Evolutionary conservation across 2,888 invertebrate species (phyloP).

Genomic region (Phania funesta): DNA sequence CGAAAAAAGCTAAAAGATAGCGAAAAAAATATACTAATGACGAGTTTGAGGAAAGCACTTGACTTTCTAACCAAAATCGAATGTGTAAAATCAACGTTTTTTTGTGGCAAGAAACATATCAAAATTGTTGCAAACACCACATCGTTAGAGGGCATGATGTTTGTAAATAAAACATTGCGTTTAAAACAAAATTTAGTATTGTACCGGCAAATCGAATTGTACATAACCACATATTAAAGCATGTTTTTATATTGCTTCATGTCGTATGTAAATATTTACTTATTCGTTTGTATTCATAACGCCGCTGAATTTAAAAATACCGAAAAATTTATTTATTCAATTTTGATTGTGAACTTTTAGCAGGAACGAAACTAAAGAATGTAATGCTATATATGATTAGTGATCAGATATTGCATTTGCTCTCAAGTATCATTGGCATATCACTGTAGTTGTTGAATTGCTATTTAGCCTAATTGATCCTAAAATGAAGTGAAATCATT

Average conservation of each 20-base stretch:
- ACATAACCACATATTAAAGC: slow-evolving; percentile 39
- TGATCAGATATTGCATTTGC: not conserved
- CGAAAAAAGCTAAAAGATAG: no score
- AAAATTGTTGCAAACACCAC: slow-evolving; percentile 51
- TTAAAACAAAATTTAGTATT: slow-evolving; percentile 8
- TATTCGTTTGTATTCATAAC: not conserved
- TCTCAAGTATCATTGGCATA: not conserved
- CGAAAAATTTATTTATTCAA: slow-evolving; percentile 20
- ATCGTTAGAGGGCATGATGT: slow-evolving; percentile 45
- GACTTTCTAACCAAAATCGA: not conserved
- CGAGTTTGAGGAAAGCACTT: not conserved
- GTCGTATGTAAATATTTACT: slow-evolving; percentile 28
- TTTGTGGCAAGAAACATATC: slow-evolving; percentile 48
- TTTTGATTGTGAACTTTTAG: slow-evolving; percentile 1
- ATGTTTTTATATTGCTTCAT: slow-evolving; percentile 27
- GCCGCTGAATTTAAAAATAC: slow-evolving; percentile 20
- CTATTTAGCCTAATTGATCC: no score
- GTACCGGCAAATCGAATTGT: slow-evolving; percentile 46
- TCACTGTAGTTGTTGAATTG: no score
- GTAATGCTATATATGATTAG: not conserved
- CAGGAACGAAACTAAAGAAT: not conserved
- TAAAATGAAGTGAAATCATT: no score
- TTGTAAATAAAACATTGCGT: slow-evolving; percentile 34
- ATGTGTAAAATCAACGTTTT: slow-evolving; percentile 1
- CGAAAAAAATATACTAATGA: not conserved